Conservation (phyloP, 2,797 vertebrate species). For the Cygnus olor region DNA sequence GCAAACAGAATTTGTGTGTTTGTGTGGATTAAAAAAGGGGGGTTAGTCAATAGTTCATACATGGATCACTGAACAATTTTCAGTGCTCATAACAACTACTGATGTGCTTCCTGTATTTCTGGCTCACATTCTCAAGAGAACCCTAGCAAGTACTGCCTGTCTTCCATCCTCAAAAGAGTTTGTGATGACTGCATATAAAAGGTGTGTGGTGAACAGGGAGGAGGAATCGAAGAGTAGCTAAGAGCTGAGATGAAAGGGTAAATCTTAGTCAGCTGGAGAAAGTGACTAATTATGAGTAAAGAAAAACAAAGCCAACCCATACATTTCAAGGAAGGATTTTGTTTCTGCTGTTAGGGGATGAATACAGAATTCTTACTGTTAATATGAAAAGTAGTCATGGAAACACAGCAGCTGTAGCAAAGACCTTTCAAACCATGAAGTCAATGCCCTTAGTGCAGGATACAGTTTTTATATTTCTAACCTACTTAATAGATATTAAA, state of each 20-base stretch:
- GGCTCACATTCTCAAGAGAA: background rate
- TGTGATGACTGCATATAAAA: background rate
- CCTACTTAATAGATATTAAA: background rate
- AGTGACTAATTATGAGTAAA: background rate
- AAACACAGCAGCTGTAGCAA: background rate
- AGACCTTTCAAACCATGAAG: background rate
- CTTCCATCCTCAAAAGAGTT: background rate
- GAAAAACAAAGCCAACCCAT: background rate
- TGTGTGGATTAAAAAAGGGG: background rate
- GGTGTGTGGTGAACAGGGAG: background rate
- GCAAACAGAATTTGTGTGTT: background rate
- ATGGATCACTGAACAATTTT: background rate
- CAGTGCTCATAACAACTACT: background rate
- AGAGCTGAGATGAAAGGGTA: background rate
- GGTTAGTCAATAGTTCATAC: background rate
- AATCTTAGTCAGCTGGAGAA: background rate
- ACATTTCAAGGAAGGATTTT: background rate
- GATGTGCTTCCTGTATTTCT: background rate
- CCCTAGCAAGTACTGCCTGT: background rate
- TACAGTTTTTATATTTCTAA: background rate
- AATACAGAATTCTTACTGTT: background rate
- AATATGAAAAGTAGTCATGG: background rate
- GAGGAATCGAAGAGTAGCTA: background rate
- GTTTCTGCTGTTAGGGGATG: background rate
- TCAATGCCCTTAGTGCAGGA: background rate